Base-by-base conservation (phyloP, 1,140 invertebrate genomes). In the Heliconius melpomene region DNA sequence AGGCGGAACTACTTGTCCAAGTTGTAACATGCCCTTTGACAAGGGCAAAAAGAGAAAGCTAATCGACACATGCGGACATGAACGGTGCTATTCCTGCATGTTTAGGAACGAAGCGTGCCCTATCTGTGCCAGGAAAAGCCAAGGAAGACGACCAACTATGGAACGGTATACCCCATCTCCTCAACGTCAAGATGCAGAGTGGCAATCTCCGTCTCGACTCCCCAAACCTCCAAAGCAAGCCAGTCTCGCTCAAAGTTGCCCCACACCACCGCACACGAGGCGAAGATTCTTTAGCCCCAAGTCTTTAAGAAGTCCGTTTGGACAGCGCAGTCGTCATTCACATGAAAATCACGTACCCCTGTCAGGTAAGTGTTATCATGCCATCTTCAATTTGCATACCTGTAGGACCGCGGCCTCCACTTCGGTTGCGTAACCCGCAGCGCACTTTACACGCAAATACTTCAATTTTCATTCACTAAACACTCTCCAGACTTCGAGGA, bases 51-150 rank as follows among this genome's bases (percentile, higher is more conserved):
- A 98, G 95, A 96, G 98, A 91, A 97, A 98, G 90, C 95, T 99
- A 85, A 98, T 98, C 90, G 98, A 99, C 95, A 97, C 97, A 75
- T 99, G 98, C 94, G 98, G 98, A 81, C 98, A 99, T 95, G 98
- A 98, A 90, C 95, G 98, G 71, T 99, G 98, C 95, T 99, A 98
- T 95, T 97, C 97, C 82, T 99, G 98, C 94, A 97, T 98, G 96
- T 98, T 98, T 95, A 97, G 96, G 86, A 98, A 97, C 94, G 98
- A 98, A 93, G 95, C 96, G 38, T 99, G 98, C 93, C 98, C 98
- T n/a, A 95, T 98, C 36, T 99, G 98, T 91, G 95, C 95, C 57
- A 93, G 95, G 80, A 95, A 89, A 84, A 90, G 87, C 80, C 89
- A 91, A 78, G 88, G 84, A 16, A 82, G 91, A 72, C 85, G 88